phyloP scores from a whole-genome alignment of 2,888 invertebrate species.

The Pachycephus smyrnensis region DNA sequence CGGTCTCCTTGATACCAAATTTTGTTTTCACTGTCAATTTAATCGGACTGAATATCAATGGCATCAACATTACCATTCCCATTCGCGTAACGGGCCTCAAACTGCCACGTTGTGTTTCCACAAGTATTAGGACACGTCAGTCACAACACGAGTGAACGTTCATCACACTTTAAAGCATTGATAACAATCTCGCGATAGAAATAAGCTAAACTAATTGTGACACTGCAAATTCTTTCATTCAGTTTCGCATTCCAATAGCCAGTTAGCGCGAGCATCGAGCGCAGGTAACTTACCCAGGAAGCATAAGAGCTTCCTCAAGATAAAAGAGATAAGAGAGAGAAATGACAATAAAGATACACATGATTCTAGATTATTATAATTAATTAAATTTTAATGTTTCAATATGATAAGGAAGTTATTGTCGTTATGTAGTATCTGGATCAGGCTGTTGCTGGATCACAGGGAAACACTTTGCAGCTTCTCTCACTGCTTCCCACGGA shows the following conservation, averaged over 20 bases:
- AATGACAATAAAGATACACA: background rate
- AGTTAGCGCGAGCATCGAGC: background rate
- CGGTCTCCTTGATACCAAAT: background rate
- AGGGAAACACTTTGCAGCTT: constrained; percentile 43
- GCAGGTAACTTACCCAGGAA: background rate
- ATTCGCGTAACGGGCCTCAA: background rate
- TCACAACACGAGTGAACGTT: constrained; percentile 17
- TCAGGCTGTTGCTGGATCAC: constrained; percentile 25
- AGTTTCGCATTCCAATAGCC: background rate
- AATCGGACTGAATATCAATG: background rate
- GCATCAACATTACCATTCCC: background rate
- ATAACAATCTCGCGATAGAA: constrained; percentile 2
- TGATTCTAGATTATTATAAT: background rate
- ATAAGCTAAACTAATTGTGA: background rate
- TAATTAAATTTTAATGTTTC: background rate
- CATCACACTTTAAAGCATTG: constrained; percentile 18
- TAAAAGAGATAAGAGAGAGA: background rate
- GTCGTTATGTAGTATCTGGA: background rate
- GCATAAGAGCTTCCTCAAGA: background rate
- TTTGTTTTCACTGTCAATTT: background rate
- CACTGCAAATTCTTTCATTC: background rate
- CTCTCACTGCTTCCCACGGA: constrained; percentile 42
- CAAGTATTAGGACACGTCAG: constrained; percentile 49
- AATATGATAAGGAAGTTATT: background rate
- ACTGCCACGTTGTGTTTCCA: constrained; percentile 46